Percentiles rank a stretch among this genome's conserved stretches.
These are phyloP conservation scores for Prionace glauca DNA, from an alignment of 2,797 vertebrate species.

Conservation along the genomic window DNA sequence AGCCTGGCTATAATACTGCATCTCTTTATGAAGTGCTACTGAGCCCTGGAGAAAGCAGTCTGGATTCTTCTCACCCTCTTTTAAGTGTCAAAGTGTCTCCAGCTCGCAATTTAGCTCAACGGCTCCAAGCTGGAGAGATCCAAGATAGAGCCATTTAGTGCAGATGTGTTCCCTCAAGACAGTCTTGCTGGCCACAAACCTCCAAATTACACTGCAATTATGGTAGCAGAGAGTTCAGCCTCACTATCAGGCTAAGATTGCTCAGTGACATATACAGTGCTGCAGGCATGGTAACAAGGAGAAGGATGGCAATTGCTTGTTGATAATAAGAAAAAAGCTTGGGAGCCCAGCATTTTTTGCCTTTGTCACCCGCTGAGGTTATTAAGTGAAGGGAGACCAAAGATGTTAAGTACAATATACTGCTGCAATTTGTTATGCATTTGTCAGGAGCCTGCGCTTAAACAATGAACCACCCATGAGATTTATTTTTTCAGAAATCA, in stretches of 20 bases:
- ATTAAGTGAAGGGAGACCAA: not conserved
- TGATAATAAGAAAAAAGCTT: not conserved
- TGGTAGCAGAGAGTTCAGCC: not conserved
- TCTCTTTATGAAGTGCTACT: no score
- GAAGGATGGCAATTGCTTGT: not conserved
- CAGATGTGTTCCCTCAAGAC: no score
- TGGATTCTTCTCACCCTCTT: no score
- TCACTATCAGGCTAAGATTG: not conserved
- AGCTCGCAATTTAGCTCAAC: no score
- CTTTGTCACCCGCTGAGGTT: not conserved
- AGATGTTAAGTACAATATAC: not conserved
- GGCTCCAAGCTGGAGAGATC: no score
- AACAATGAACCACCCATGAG: not conserved
- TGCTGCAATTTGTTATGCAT: not conserved
- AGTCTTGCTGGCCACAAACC: no score
- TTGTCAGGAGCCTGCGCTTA: not conserved
- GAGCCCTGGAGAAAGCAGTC: no score
- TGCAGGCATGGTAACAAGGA: not conserved
- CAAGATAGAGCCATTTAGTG: no score
- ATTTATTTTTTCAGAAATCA: not conserved
- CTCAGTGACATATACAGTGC: slow-evolving; percentile 11
- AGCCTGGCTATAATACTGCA: no score
- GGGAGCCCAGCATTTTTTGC: not conserved
- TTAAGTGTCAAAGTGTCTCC: no score
- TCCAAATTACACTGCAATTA: not conserved